A percentile compares a stretch with the other conserved stretches of the same genome.
phyloP scores from a whole-genome alignment of 2,113 vertebrate species.

The Leucosticte australis region DNA sequence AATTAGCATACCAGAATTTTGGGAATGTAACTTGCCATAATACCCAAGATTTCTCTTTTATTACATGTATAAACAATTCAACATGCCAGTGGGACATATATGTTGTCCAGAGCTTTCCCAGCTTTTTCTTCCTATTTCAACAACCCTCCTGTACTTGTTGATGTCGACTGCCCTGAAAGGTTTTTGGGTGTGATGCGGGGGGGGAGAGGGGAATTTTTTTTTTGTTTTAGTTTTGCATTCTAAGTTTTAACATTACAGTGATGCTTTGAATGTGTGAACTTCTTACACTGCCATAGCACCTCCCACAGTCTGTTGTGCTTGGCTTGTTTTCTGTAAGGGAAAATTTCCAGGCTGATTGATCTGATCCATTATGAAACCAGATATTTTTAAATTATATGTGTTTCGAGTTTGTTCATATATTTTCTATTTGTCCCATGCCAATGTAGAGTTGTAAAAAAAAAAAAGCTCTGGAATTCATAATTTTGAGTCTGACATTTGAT shows the following conservation, averaged over 20 bases:
- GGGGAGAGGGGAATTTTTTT: too few species aligned
- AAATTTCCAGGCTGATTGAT: neutral
- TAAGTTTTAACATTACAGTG: neutral
- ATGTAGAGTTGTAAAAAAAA: neutral
- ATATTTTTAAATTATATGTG: neutral
- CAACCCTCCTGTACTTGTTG: neutral
- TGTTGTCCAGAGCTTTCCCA: neutral
- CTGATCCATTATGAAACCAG: neutral
- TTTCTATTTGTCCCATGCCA: neutral
- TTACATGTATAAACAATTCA: neutral
- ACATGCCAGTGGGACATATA: too few species aligned
- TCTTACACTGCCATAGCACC: accelerated
- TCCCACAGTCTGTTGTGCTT: neutral
- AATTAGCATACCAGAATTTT: neutral
- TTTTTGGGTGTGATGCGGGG: neutral
- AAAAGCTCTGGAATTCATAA: neutral
- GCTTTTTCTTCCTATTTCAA: neutral
- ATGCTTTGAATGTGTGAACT: accelerated
- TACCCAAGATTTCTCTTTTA: neutral
- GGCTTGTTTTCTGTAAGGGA: neutral
- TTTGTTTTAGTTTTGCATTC: neutral
- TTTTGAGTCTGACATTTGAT: neutral
- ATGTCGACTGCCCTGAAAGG: neutral
- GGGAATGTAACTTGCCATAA: neutral
- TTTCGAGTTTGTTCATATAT: neutral